Percentiles rank a stretch among this genome's conserved stretches.
Conservation (phyloP, 1,140 invertebrate species). For the Luehdorfia chinensis region DNA sequence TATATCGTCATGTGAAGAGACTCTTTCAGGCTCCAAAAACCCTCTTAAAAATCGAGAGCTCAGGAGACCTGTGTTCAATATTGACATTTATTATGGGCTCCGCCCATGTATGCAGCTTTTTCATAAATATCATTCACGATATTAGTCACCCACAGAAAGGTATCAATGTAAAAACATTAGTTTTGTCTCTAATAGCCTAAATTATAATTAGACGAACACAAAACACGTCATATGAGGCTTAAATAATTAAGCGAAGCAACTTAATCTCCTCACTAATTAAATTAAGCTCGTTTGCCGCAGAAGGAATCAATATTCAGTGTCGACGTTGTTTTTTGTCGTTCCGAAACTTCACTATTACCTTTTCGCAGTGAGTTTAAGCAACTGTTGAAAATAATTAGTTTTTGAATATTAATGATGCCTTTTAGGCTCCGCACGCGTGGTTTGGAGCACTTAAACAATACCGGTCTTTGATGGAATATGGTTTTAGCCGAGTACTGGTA, state of each 20-base stretch:
- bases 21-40: no score
- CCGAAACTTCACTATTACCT: conserved; percentile 11
- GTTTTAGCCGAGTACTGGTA: conserved; percentile 7
- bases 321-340: not conserved
- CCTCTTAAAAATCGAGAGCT: no score
- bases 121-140: no score
- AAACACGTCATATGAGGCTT: conserved; percentile 23
- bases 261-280: conserved; percentile 43
- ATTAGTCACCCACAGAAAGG: no score
- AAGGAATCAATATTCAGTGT: conserved; percentile 22
- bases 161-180: no score
- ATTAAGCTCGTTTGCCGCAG: conserved; percentile 26
- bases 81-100: no score
- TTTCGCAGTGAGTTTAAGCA: not conserved
- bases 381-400: conserved; percentile 14
- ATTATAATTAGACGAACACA: conserved; percentile 25
- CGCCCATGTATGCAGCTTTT: no score
- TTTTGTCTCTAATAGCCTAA: not conserved
- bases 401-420: conserved; percentile 19
- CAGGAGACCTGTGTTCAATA: no score
- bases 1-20: no score
- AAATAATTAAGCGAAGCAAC: conserved; percentile 32
- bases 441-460: conserved; percentile 17
- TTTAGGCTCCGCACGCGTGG: conserved; percentile 16
- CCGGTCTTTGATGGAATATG: conserved; percentile 12